Conservation (phyloP, 2,888 invertebrate species). For the Hartigia nigra region DNA sequence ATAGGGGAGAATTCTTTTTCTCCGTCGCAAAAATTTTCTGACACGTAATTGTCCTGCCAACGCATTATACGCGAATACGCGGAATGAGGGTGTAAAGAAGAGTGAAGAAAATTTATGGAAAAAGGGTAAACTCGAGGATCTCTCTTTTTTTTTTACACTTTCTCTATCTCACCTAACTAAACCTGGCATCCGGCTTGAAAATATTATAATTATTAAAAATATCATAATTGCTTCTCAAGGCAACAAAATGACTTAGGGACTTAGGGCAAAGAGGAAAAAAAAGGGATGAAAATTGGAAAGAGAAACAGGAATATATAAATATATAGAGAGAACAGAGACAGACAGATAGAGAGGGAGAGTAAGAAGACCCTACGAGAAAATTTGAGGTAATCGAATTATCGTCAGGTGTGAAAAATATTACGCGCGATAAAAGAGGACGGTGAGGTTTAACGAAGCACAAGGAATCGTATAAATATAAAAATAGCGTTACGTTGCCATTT, state of each 20-base stretch:
- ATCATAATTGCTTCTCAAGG: not conserved
- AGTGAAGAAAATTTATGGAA: not conserved
- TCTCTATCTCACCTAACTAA: too few species aligned
- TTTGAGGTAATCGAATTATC: slow-evolving; percentile 7
- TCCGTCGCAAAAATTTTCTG: not conserved
- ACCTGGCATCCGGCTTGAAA: too few species aligned
- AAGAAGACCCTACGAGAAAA: not conserved
- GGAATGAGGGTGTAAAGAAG: not conserved
- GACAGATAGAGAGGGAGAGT: not conserved
- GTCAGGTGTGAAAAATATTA: not conserved
- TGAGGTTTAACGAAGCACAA: not conserved
- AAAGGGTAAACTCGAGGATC: not conserved
- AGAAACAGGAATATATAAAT: not conserved
- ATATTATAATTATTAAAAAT: not conserved
- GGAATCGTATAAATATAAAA: not conserved
- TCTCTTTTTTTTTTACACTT: not conserved
- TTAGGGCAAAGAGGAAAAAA: not conserved
- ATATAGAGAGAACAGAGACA: not conserved
- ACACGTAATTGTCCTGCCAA: not conserved
- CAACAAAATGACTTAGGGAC: not conserved
- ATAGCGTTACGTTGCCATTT: not conserved
- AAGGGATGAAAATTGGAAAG: not conserved
- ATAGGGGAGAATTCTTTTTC: not conserved
- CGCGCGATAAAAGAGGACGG: not conserved
- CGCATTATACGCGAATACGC: not conserved